These are phyloP conservation scores for Theristus sp. DNA, from an alignment of 2,888 invertebrate species.

Conservation along the genomic window DNA sequence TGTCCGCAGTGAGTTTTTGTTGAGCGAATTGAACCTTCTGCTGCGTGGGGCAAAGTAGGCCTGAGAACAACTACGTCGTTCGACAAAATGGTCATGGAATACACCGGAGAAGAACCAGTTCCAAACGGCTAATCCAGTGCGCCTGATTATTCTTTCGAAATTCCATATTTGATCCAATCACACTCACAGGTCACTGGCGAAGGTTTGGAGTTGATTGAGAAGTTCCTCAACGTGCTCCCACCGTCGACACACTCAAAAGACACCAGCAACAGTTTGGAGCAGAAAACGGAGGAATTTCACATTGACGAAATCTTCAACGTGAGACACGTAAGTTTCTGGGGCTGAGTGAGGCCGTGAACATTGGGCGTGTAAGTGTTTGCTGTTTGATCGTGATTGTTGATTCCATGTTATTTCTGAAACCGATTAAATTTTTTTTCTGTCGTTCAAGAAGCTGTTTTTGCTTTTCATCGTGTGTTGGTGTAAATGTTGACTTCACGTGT, in stretches of 20 bases:
- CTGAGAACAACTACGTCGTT: too few species aligned
- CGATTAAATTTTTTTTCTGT: neutral
- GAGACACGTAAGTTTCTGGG: constrained; percentile 41
- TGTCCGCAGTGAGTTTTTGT: constrained; percentile 57
- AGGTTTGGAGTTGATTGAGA: constrained; percentile 33
- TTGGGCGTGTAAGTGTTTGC: neutral
- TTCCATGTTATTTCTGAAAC: neutral
- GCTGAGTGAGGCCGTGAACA: too few species aligned
- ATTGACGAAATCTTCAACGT: constrained; percentile 59
- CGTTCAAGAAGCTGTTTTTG: neutral
- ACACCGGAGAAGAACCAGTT: too few species aligned
- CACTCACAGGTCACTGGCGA: constrained; percentile 11
- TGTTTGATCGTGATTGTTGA: neutral
- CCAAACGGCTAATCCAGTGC: too few species aligned
- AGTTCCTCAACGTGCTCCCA: constrained; percentile 38
- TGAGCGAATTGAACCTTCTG: neutral
- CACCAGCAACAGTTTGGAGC: neutral
- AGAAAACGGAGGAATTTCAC: constrained; percentile 44
- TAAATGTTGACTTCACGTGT: neutral
- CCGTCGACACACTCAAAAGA: neutral
- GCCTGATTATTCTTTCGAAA: too few species aligned
- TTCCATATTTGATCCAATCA: constrained; percentile 16
- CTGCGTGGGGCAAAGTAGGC: too few species aligned
- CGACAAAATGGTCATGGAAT: too few species aligned
- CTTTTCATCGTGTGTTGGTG: neutral